phyloP scores from a whole-genome alignment of 2,113 vertebrate species.

The Caracal caracal region DNA sequence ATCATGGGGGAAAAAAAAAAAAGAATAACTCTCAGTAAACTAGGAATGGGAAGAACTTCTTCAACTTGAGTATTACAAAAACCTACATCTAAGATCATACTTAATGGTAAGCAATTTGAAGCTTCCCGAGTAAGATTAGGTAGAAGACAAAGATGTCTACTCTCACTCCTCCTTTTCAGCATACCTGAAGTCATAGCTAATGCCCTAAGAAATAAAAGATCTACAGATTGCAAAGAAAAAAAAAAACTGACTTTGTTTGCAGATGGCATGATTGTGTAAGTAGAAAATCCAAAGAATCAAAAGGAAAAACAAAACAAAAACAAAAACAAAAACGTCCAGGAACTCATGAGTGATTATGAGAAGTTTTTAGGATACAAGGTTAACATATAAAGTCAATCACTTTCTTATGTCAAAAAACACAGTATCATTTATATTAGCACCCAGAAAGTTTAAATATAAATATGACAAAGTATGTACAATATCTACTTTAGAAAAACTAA shows the following conservation, averaged over 20 bases:
- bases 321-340: neutral
- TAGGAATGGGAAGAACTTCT: neutral
- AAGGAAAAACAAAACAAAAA: neutral
- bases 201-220: neutral
- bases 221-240: neutral
- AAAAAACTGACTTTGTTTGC: neutral
- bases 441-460: neutral
- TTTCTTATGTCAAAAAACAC: neutral
- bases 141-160: neutral
- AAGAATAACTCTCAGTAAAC: neutral
- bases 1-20: neutral
- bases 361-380: neutral
- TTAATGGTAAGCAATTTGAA: neutral
- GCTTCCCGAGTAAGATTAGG: neutral
- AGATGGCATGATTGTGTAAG: neutral
- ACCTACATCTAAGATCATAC: neutral
- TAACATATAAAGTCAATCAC: neutral
- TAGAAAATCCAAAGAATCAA: neutral
- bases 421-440: neutral
- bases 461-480: neutral
- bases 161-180: neutral
- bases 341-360: neutral
- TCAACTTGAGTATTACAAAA: neutral
- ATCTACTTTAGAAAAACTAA: neutral
- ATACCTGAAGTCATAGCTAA: neutral